Percentiles rank a stretch among this genome's conserved stretches.
Evolutionary conservation across 1,140 invertebrate genomes (phyloP).

Genomic region (Calliphora vicina): DNA sequence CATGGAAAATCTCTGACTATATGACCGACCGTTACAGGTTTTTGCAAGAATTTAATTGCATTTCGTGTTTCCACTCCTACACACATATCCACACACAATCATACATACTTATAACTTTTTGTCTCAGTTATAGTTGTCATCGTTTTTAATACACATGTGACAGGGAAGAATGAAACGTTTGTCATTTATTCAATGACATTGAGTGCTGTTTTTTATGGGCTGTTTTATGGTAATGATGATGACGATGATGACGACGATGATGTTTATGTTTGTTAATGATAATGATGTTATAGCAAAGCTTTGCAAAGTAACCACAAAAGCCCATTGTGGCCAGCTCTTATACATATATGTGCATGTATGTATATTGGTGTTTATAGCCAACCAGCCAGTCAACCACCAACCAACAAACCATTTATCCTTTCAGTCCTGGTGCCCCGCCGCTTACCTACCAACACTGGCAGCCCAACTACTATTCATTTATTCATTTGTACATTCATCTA

Average conservation of each 20-base stretch:
- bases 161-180: not conserved
- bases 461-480: not conserved
- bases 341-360: not conserved
- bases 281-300: not conserved
- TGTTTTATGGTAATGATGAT: not conserved
- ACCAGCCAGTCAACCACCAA: not conserved
- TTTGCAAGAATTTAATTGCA: not conserved
- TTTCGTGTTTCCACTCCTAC: not conserved
- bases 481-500: not conserved
- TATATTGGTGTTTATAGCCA: too few species aligned
- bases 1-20: not conserved
- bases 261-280: constrained; percentile 1
- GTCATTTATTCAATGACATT: not conserved
- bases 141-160: not conserved
- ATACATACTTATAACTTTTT: not conserved
- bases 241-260: not conserved
- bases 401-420: not conserved
- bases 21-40: not conserved
- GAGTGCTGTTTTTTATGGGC: not conserved
- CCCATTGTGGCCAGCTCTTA: not conserved
- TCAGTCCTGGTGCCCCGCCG: not conserved
- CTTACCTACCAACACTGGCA: not conserved
- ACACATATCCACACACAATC: too few species aligned
- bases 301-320: not conserved
- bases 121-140: not conserved